Base-by-base conservation (phyloP, 2,797 vertebrate genomes). In the Dendrocincla fuliginosa region DNA sequence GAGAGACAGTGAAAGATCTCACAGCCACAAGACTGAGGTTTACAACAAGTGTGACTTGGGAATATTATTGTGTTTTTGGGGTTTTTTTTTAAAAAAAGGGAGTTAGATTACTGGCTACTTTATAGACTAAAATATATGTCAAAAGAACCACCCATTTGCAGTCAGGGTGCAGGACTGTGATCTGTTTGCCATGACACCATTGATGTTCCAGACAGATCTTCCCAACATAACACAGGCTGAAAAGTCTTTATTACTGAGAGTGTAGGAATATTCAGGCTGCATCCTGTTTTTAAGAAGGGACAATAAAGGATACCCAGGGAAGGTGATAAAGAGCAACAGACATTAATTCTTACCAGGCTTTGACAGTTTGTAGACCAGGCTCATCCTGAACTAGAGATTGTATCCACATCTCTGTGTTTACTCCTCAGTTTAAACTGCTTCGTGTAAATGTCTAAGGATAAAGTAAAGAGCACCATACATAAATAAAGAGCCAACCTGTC, bases 401-500 rank as follows among this genome's bases (percentile, higher is more conserved):
- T 68, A 32, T 50, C 64, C 87, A 71, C 64, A 47, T 37, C 77
- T 55, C 59, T 2, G 0, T 84, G 77, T 91, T 93, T 84, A n/a
- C 17, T 86, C 47, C 76, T 60, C 55, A n/a, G 18, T 88, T 93
- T 69, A 75, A 87, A 79, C 41, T 84, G 47, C 39, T 88, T 55
- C 55, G 12, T 2, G 8, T 63, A 71, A 69, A 42, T 65, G 44
- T 84, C 55, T 90, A 74, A 82, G 76, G 73, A 30, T 63, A 67
- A 87, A 28, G 79, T 69, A 67, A 88, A 91, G 74, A 94, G 63
- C 68, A 73, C 22, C 12, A 52, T 39, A 42, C 67, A 79, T 82
- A 94, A 93, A 95, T 84, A 84, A 93, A 93, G 22, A 93, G 55
- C 47, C 55, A 94, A 60, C 33, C 18, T 87, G 39, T 46, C 74